Percentiles rank a stretch among this genome's conserved stretches.
Evolutionary conservation across 2,113 vertebrate genomes (phyloP).

Genomic region (Brachionichthys hirsutus): DNA sequence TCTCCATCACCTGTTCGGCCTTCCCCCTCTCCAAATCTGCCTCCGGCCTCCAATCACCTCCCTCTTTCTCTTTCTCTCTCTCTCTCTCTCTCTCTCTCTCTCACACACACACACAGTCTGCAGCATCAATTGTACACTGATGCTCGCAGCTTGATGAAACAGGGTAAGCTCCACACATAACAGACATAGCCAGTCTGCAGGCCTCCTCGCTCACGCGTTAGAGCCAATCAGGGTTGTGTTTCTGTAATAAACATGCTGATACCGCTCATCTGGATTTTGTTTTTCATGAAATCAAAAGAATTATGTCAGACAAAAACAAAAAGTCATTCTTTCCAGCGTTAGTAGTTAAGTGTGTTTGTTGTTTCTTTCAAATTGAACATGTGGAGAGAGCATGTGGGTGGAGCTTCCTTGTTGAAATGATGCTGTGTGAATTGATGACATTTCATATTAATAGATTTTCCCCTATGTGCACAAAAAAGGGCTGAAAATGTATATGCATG

Average conservation of each 20-base stretch:
- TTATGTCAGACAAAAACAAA: too few relatives aligned
- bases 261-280: too few relatives aligned
- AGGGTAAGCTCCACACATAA: slow-evolving; percentile 34
- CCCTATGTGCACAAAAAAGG: slow-evolving; percentile 1
- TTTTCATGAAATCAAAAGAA: too few relatives aligned
- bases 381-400: slow-evolving; percentile 1
- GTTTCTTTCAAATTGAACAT: slow-evolving; percentile 32
- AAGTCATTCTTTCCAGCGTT: neutral
- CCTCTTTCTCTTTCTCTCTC: slow-evolving; percentile 2
- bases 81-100: neutral
- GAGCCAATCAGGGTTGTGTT: slow-evolving; percentile 58
- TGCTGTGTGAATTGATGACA: slow-evolving; percentile 44
- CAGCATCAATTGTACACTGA: slow-evolving; percentile 46
- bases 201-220: slow-evolving; percentile 45
- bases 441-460: slow-evolving; percentile 49
- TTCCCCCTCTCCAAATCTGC: slow-evolving; percentile 11
- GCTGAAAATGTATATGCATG: slow-evolving; percentile 10
- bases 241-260: slow-evolving; percentile 4
- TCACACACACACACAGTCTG: neutral
- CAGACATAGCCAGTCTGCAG: slow-evolving; percentile 55
- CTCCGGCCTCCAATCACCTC: slow-evolving; percentile 3
- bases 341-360: slow-evolving; percentile 26
- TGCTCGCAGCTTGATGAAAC: slow-evolving; percentile 21
- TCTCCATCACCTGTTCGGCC: slow-evolving; percentile 61
- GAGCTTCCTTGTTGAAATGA: slow-evolving; percentile 37